phyloP scores from a whole-genome alignment of 2,113 vertebrate genomes.

The Rhegmatorhina hoffmannsi region DNA sequence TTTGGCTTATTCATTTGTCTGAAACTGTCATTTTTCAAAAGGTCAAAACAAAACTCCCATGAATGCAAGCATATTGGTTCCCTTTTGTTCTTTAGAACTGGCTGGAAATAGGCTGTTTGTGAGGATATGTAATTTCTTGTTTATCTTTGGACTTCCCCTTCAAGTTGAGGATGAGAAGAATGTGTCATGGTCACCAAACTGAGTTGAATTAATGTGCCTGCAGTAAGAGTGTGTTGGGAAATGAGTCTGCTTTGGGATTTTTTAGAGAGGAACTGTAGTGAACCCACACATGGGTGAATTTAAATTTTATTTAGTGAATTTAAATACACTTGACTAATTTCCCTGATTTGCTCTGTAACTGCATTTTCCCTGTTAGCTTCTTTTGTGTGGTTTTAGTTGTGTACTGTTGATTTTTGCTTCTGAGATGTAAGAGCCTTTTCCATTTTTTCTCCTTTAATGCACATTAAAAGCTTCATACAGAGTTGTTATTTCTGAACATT shows the following conservation, averaged over 20 bases:
- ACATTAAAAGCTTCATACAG: neutral
- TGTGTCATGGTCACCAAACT: neutral
- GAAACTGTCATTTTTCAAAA: neutral
- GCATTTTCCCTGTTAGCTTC: neutral
- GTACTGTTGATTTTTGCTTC: neutral
- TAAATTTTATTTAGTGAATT: neutral
- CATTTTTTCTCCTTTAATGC: neutral
- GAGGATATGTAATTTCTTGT: neutral
- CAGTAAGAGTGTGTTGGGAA: neutral
- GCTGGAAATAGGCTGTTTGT: neutral
- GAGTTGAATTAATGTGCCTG: neutral
- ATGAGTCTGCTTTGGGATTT: neutral
- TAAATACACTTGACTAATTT: neutral
- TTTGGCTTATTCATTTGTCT: neutral
- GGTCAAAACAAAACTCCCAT: neutral
- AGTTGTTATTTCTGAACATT: neutral
- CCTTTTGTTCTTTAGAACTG: neutral
- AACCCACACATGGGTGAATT: neutral
- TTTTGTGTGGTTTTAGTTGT: neutral
- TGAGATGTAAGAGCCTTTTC: neutral
- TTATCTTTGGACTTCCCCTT: neutral
- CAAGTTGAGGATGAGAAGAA: neutral
- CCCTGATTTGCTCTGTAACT: neutral
- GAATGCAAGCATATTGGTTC: neutral
- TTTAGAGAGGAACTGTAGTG: neutral